Conservation (phyloP, 2,797 vertebrate species). For the Poeciliopsis paucimaculata region DNA sequence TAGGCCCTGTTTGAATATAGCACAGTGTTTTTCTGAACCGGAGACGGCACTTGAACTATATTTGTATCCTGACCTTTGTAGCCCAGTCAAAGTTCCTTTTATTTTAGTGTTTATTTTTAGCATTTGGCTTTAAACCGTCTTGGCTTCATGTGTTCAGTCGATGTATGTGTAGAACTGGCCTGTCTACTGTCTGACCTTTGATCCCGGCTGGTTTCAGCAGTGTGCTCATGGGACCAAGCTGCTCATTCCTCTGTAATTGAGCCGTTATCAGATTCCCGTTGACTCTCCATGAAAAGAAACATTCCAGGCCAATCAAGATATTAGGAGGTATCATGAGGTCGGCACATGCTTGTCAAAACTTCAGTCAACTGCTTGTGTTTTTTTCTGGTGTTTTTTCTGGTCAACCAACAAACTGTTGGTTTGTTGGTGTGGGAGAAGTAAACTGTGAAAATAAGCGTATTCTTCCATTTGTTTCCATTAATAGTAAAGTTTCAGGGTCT, state of each 20-base stretch:
- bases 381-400: neutral
- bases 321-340: conserved; percentile 37
- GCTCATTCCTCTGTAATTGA: neutral
- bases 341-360: conserved; percentile 14
- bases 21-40: neutral
- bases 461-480: neutral
- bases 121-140: neutral
- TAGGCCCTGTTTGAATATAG: neutral
- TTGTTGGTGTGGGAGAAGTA: neutral
- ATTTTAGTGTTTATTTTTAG: neutral
- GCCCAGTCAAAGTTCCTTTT: neutral
- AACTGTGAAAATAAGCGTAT: neutral
- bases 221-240: neutral
- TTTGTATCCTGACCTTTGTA: neutral
- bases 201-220: neutral
- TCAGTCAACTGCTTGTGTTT: neutral
- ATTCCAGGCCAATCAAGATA: conserved; percentile 44
- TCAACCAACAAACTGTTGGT: neutral
- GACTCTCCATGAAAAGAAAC: neutral
- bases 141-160: neutral
- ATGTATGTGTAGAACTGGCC: neutral
- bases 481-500: neutral
- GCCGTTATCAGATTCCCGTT: conserved; percentile 32
- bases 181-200: neutral
- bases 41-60: neutral